phyloP scores from a whole-genome alignment of 2,888 invertebrate species.

The Sphaerophoria taeniata region DNA sequence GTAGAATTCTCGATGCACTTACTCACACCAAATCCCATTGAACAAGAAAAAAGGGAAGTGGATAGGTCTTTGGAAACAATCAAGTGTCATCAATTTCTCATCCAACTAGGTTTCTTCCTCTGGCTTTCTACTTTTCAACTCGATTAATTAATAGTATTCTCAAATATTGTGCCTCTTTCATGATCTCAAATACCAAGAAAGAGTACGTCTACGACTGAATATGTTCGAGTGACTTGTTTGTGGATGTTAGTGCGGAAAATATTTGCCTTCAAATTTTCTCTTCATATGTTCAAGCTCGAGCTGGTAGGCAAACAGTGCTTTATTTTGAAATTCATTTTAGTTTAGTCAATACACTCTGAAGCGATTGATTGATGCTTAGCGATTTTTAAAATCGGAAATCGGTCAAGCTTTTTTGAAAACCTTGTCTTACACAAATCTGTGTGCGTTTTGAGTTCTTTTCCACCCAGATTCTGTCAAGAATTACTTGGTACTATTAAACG shows the following conservation, averaged over 20 bases:
- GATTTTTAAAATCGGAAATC: no score
- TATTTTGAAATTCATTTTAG: neutral
- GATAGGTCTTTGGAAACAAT: neutral
- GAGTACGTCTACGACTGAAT: neutral
- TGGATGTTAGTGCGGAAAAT: conserved; percentile 20
- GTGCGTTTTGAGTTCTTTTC: no score
- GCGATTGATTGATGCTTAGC: neutral
- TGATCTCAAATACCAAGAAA: conserved; percentile 15
- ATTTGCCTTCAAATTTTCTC: conserved; percentile 35
- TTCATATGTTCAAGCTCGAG: neutral
- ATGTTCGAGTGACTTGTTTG: neutral
- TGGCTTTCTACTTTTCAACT: conserved; percentile 26
- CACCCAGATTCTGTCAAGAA: no score
- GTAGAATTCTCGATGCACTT: no score
- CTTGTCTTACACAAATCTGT: no score
- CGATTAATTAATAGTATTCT: conserved; percentile 67
- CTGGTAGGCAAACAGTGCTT: neutral
- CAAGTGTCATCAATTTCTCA: conserved; percentile 32
- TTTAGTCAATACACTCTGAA: neutral
- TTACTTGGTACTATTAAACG: no score
- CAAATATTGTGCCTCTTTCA: conserved; percentile 32
- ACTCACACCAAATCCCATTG: no score
- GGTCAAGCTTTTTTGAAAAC: no score
- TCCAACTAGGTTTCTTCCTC: neutral
- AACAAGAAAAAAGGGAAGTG: no score